Conservation (phyloP, 2,888 invertebrate species). For the Trachelus troglodyta region DNA sequence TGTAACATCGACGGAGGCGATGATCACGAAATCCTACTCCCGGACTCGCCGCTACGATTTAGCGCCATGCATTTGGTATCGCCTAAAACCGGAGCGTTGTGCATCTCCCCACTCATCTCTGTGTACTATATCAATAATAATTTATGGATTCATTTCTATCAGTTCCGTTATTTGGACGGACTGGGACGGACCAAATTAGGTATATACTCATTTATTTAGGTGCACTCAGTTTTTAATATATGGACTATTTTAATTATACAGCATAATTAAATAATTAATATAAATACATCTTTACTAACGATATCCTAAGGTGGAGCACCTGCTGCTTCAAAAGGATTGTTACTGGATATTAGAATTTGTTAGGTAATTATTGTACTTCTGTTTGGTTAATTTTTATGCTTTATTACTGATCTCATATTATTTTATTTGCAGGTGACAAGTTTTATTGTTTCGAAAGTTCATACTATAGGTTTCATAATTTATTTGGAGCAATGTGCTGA, state of each 20-base stretch:
- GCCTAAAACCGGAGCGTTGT: no score
- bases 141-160: not conserved
- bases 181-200: not conserved
- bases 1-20: no score
- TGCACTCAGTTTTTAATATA: not conserved
- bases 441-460: not conserved
- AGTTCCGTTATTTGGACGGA: no score
- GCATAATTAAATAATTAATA: not conserved
- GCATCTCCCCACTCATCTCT: no score
- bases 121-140: not conserved
- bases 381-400: not conserved
- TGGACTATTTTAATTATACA: not conserved
- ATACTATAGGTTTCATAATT: not conserved
- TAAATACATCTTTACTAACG: not conserved
- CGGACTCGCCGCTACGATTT: no score
- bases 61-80: no score
- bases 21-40: no score
- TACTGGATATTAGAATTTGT: not conserved
- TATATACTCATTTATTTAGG: no score
- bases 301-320: not conserved
- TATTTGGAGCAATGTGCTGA: not conserved
- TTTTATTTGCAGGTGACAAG: not conserved
- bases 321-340: not conserved
- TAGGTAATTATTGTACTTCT: not conserved
- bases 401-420: not conserved